Evolutionary conservation across 2,888 invertebrate genomes (phyloP), one percentile per base, ranked within the genome.

Genomic region (Eilema griseolum): DNA sequence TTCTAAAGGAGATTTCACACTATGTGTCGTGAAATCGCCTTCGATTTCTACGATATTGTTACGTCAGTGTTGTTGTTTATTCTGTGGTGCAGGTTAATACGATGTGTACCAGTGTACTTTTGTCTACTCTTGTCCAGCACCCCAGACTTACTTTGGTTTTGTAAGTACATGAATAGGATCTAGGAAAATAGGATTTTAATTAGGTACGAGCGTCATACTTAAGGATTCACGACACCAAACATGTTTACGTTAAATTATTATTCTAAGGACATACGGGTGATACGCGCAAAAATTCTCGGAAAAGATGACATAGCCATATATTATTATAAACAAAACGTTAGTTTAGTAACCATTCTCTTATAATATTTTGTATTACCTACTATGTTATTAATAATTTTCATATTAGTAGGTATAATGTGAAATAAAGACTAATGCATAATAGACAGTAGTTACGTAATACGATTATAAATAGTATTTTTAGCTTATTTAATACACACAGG

Each of bases 211-310:
- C 16, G 41, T 16, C 14, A 41, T 20, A 20, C 46, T 46, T 41
- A 20, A 46, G 16, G 7, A 41, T 46, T 46, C n/a, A n/a, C n/a
- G 52, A 2, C 8, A 52, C 10, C 20, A n/a, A n/a, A n/a, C 20
- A 46, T 52, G 52, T 52, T 52, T 52, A 46, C 46, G 20, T 52
- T n/a, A 52, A n/a, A 52, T 12, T 59, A 59, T 24, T 59, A 59
- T 24, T 23, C 57, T 24, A 31, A 33, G 61, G 61, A 31, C 61
- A 33, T 61, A 59, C 20, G 31, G 61, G 61, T 61, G 31, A 28
- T n/a, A 10, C 33, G 31, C 10, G 61, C 61, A 31, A 8, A 61
- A n/a, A 16, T 61, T 31, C 20, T 61, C 52, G n/a, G 59, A 61
- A 61, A n/a, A 20, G 61, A n/a, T 61, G 61, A 61, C 61, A 61